Evolutionary conservation across 2,797 vertebrate species (phyloP).

Genomic region (Pangasius macronema): DNA sequence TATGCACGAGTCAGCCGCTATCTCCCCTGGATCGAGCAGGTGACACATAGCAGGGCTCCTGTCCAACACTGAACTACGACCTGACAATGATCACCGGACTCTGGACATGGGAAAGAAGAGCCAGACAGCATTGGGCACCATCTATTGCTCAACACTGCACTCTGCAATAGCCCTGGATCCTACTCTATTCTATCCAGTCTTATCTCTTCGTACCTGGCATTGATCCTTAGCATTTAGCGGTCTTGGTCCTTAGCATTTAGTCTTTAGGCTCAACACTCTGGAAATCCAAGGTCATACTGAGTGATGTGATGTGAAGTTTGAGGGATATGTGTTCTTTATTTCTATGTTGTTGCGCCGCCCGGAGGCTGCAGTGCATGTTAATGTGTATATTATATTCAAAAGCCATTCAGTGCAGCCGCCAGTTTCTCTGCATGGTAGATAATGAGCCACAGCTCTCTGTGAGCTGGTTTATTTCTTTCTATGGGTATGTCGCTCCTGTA

Average conservation of each 20-base stretch:
- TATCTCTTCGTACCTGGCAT: slow-evolving; percentile 31
- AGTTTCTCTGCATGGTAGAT: slow-evolving; percentile 54
- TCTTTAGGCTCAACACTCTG: slow-evolving; percentile 36
- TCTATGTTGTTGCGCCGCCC: slow-evolving; percentile 44
- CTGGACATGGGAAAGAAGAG: slow-evolving; percentile 39
- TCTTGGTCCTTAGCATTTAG: slow-evolving; percentile 43
- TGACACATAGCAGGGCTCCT: slow-evolving; percentile 63
- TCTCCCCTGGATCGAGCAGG: slow-evolving; percentile 84
- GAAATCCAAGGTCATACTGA: slow-evolving; percentile 17
- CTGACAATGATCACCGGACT: slow-evolving; percentile 23
- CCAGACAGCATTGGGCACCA: slow-evolving; percentile 37
- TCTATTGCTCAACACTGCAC: slow-evolving; percentile 14
- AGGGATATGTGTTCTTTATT: slow-evolving; percentile 31
- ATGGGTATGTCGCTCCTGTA: slow-evolving; percentile 25
- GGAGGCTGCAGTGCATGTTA: slow-evolving; percentile 57
- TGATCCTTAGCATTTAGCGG: slow-evolving; percentile 49
- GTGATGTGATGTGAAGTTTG: slow-evolving; percentile 34
- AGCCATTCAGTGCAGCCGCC: slow-evolving; percentile 56
- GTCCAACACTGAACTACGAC: slow-evolving; percentile 54
- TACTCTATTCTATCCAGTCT: slow-evolving; percentile 19
- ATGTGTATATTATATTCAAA: slow-evolving; percentile 57
- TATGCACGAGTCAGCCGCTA: slow-evolving; percentile 89
- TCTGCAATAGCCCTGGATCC: slow-evolving; percentile 25
- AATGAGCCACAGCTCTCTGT: slow-evolving; percentile 42
- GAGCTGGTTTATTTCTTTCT: slow-evolving; percentile 43